Percentiles rank a stretch among this genome's conserved stretches.
Evolutionary conservation across 2,113 vertebrate species (phyloP).

Genomic region (Trematomus loennbergii): DNA sequence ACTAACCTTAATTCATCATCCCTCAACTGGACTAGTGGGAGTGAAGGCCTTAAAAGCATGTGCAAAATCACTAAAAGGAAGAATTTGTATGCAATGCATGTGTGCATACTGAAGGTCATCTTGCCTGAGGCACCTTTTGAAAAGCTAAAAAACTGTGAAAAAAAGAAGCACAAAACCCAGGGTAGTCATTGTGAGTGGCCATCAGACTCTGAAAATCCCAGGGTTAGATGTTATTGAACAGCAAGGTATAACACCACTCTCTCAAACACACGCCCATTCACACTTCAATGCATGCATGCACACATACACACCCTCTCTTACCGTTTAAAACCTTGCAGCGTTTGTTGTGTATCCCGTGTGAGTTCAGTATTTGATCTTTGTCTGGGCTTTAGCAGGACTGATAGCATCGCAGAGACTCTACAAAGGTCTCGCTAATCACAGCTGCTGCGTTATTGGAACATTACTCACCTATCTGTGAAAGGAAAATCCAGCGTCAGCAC

Average conservation of each 20-base stretch:
- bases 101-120: slow-evolving; percentile 13
- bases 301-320: background rate
- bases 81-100: background rate
- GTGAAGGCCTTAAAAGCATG: background rate
- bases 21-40: background rate
- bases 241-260: background rate
- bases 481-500: slow-evolving; percentile 52
- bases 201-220: slow-evolving; percentile 13
- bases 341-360: slow-evolving; percentile 37
- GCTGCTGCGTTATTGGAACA: slow-evolving; percentile 56
- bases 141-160: slow-evolving; percentile 1
- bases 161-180: background rate
- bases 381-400: slow-evolving; percentile 41
- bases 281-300: slow-evolving; percentile 1
- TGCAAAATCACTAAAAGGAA: background rate
- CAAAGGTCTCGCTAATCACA: slow-evolving; percentile 58
- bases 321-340: slow-evolving; percentile 22
- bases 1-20: background rate
- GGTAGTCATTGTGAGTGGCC: background rate
- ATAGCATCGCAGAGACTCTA: slow-evolving; percentile 48
- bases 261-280: background rate
- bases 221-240: slow-evolving; percentile 27
- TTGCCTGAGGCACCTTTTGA: background rate
- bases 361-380: slow-evolving; percentile 41
- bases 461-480: slow-evolving; percentile 59